These are phyloP conservation scores for Tyto alba DNA, from an alignment of 2,113 vertebrate genomes.

Conservation along the genomic window DNA sequence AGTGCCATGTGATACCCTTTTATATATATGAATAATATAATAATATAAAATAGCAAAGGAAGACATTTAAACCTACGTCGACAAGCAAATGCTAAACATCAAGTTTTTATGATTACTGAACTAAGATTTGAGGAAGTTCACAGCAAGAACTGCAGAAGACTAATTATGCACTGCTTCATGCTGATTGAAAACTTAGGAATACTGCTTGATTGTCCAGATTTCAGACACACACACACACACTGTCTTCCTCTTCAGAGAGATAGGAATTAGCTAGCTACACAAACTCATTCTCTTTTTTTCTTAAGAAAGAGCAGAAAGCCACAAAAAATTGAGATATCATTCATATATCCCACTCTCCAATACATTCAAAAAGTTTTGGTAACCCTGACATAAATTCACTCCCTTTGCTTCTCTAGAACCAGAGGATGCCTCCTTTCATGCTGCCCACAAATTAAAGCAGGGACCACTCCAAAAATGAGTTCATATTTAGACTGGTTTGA, in stretches of 20 bases:
- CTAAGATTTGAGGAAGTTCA: neutral
- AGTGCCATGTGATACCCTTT: neutral
- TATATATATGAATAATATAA: neutral
- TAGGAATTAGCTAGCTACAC: neutral
- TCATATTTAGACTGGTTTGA: neutral
- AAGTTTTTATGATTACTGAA: neutral
- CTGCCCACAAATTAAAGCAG: neutral
- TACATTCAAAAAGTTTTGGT: neutral
- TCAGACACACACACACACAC: neutral
- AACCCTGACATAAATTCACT: neutral
- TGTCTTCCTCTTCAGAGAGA: neutral
- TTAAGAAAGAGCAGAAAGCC: neutral
- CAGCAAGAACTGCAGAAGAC: neutral
- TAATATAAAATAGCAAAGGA: neutral
- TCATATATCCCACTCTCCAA: neutral
- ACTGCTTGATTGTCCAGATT: neutral
- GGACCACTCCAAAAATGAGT: neutral
- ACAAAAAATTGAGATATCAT: neutral
- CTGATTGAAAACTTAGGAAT: neutral
- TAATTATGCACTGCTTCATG: neutral
- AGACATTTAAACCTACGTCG: neutral
- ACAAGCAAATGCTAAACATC: neutral
- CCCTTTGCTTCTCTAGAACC: neutral
- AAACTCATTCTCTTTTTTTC: neutral
- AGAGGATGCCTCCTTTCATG: neutral